Evolutionary conservation across 2,113 vertebrate genomes (phyloP).

Genomic region (Centrocercus urophasianus): DNA sequence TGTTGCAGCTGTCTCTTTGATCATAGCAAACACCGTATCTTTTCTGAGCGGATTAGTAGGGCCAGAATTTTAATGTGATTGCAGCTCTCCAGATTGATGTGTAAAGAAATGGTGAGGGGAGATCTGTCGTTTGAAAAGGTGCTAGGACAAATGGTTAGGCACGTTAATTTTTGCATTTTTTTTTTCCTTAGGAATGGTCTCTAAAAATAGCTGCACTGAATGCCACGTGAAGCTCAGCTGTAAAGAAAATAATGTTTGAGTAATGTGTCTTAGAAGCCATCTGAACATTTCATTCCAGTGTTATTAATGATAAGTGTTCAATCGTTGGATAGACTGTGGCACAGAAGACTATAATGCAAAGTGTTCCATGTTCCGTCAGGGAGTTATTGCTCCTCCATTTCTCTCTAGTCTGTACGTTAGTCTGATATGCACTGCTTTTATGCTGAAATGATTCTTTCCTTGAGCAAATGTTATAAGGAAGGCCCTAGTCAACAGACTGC

Average conservation of each 20-base stretch:
- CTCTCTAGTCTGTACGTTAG: background rate
- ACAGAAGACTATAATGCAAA: background rate
- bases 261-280: background rate
- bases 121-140: background rate
- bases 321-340: background rate
- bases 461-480: background rate
- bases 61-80: background rate
- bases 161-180: conserved; percentile 15
- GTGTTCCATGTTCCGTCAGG: background rate
- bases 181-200: background rate
- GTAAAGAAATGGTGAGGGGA: background rate
- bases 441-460: background rate
- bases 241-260: background rate
- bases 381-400: background rate
- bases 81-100: background rate
- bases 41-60: background rate
- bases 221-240: background rate
- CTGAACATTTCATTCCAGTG: background rate
- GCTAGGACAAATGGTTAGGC: background rate
- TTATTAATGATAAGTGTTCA: background rate
- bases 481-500: background rate
- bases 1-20: conserved; percentile 33
- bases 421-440: background rate
- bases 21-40: background rate
- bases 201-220: background rate